Percentiles rank a stretch among this genome's conserved stretches.
Evolutionary conservation across 2,113 vertebrate species (phyloP).

Genomic region (Bubo bubo): DNA sequence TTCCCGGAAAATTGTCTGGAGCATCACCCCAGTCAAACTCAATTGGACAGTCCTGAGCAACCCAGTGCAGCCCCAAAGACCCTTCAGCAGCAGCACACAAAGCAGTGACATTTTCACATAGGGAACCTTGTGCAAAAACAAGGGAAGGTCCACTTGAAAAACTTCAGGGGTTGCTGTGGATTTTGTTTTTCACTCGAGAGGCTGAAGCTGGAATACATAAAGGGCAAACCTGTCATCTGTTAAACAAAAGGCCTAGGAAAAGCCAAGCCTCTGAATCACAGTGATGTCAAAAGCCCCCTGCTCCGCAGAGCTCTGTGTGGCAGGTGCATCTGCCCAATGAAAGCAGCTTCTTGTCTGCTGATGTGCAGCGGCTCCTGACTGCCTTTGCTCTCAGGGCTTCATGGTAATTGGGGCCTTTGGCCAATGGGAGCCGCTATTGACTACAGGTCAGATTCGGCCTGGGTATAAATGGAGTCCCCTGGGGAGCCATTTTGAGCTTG

Average conservation of each 20-base stretch:
- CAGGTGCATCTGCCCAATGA: too few relatives aligned
- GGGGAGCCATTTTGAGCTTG: too few relatives aligned
- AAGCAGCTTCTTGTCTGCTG: too few relatives aligned
- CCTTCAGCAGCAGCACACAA: neutral
- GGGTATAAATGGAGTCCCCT: too few relatives aligned
- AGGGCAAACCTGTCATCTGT: slow-evolving; percentile 16
- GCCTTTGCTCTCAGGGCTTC: too few relatives aligned
- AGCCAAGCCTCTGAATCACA: neutral
- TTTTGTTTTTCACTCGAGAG: neutral
- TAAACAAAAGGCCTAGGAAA: neutral
- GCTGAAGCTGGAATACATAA: neutral
- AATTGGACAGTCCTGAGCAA: neutral
- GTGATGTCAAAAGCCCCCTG: neutral
- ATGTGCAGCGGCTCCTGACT: too few relatives aligned
- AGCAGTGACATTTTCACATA: neutral
- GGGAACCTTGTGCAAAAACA: neutral
- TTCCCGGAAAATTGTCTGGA: neutral
- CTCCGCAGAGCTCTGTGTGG: neutral
- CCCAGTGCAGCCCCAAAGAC: neutral
- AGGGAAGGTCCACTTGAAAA: neutral
- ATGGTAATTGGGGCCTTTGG: too few relatives aligned
- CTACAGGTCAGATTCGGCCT: too few relatives aligned
- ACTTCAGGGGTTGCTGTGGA: neutral
- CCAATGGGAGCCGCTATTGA: too few relatives aligned
- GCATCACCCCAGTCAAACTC: neutral